phyloP scores from a whole-genome alignment of 2,797 vertebrate species.

The Numenius phaeopus region DNA sequence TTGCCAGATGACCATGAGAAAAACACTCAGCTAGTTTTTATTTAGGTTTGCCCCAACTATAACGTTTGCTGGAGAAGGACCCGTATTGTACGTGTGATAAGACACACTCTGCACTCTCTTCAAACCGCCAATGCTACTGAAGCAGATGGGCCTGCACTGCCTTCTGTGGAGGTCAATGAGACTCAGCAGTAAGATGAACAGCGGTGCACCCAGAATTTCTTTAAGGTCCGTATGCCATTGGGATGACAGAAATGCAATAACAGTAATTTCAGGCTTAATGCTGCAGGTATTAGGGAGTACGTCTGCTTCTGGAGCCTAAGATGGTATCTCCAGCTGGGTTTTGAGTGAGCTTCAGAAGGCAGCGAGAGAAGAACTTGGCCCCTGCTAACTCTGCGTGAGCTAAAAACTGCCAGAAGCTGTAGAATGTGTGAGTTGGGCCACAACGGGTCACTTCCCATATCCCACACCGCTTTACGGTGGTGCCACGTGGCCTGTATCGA shows the following conservation, averaged over 20 bases:
- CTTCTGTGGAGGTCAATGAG: neutral
- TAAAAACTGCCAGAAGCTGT: neutral
- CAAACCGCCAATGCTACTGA: neutral
- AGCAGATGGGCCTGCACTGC: neutral
- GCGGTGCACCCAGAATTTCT: neutral
- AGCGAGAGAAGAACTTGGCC: neutral
- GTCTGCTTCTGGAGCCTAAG: neutral
- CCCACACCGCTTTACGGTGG: neutral
- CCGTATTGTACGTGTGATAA: neutral
- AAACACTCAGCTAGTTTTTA: neutral
- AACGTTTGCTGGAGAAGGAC: neutral
- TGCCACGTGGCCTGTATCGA: no score
- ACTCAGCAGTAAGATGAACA: neutral
- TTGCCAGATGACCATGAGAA: neutral
- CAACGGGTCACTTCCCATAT: fast-evolving
- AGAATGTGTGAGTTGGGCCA: neutral
- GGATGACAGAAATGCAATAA: neutral
- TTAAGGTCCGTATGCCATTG: neutral
- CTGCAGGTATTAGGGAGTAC: neutral
- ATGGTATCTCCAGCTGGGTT: neutral
- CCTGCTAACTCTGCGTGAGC: neutral
- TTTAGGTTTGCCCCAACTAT: neutral
- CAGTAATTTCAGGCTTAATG: neutral
- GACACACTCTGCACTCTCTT: neutral
- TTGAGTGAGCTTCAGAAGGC: neutral